phyloP scores from a whole-genome alignment of 35 echinoderm and acorn worm species.

The Lytechinus pictus region DNA sequence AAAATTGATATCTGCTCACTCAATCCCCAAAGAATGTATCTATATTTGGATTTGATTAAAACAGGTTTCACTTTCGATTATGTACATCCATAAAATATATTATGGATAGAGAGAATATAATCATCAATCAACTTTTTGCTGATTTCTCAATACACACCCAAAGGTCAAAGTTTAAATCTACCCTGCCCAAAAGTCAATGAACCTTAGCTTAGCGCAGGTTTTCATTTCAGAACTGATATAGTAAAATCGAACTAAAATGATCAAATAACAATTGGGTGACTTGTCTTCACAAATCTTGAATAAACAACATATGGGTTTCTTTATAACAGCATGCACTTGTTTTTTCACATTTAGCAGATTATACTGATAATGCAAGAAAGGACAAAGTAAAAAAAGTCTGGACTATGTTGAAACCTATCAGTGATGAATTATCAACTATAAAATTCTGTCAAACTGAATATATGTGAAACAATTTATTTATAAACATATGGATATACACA shows the following conservation, averaged over 20 bases:
- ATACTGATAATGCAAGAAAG: not conserved
- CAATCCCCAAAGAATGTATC: not conserved
- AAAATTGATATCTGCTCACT: not conserved
- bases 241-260: not conserved
- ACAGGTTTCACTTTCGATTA: not conserved
- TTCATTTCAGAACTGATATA: not conserved
- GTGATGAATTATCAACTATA: not conserved
- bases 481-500: not conserved
- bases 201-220: not conserved
- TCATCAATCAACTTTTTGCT: not conserved
- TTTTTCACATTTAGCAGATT: not conserved
- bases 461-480: not conserved
- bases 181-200: not conserved
- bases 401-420: not conserved
- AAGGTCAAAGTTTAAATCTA: not conserved
- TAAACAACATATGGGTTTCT: not conserved
- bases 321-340: not conserved
- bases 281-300: not conserved
- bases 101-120: not conserved
- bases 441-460: not conserved
- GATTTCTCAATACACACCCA: not conserved
- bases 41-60: constrained; percentile 14
- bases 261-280: not conserved
- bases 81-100: not conserved
- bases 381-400: not conserved